phyloP scores from a whole-genome alignment of 2,113 vertebrate genomes.

The Ia io region DNA sequence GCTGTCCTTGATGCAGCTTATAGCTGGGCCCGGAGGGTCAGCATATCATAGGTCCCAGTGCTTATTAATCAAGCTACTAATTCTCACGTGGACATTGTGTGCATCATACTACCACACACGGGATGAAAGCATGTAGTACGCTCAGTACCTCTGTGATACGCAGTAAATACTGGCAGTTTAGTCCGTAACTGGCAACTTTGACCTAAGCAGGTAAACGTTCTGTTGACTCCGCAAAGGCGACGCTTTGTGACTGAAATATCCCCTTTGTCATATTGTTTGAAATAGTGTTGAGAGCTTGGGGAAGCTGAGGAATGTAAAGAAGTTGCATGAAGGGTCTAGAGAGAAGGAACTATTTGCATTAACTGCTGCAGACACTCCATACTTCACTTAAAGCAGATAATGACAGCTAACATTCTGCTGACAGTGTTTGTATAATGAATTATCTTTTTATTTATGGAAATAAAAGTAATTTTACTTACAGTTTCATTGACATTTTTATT shows the following conservation, averaged over 20 bases:
- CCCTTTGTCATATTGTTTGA: neutral
- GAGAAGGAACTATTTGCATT: neutral
- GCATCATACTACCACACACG: neutral
- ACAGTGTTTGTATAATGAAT: constrained; percentile 33
- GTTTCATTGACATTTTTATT: neutral
- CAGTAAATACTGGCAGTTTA: neutral
- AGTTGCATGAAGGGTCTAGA: neutral
- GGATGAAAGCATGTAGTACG: neutral
- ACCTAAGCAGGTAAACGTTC: neutral
- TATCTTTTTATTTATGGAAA: constrained; percentile 65
- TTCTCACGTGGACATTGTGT: neutral
- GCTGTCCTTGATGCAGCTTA: neutral
- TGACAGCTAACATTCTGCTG: neutral
- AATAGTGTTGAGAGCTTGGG: neutral
- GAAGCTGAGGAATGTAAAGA: neutral
- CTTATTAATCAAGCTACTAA: neutral
- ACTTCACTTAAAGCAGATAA: neutral
- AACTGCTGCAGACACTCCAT: neutral
- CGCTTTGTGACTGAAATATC: neutral
- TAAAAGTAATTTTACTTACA: constrained; percentile 63
- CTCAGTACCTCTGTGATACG: neutral
- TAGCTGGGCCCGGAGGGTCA: neutral
- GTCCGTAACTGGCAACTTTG: neutral
- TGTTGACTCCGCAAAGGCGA: neutral
- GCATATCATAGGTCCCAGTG: neutral